phyloP scores from a whole-genome alignment of 2,113 vertebrate species.

The Galbula dea region DNA sequence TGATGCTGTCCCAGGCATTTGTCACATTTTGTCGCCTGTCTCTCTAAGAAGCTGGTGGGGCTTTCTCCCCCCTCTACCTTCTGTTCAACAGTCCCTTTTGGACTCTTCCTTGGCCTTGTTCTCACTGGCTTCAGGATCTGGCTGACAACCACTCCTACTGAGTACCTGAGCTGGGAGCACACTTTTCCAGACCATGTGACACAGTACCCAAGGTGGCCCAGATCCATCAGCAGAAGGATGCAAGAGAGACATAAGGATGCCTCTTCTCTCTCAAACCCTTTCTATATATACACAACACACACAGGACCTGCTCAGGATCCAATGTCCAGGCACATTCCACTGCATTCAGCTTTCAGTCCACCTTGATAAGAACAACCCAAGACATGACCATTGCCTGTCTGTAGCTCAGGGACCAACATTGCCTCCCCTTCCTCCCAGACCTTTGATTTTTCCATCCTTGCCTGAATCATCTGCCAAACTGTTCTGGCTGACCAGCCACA shows the following conservation, averaged over 20 bases:
- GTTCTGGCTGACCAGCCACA: not conserved
- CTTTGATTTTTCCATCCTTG: not conserved
- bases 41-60: not conserved
- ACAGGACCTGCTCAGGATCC: not conserved
- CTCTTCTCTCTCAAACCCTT: not conserved
- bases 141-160: not conserved
- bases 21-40: not conserved
- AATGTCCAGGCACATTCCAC: not conserved
- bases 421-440: not conserved
- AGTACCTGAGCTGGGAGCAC: not conserved
- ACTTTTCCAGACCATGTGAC: not conserved
- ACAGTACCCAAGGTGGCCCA: not conserved
- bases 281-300: not conserved
- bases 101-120: not conserved
- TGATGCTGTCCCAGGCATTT: not conserved
- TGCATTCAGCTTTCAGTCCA: not conserved
- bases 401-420: not conserved
- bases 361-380: not conserved
- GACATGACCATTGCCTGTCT: not conserved
- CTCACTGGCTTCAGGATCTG: not conserved
- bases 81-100: accelerated
- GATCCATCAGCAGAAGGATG: not conserved
- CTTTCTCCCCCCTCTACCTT: not conserved
- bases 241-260: accelerated
- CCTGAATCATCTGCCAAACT: not conserved